A percentile compares a stretch with the other conserved stretches of the same genome.
phyloP scores from a whole-genome alignment of 2,113 vertebrate genomes.

The Triplophysa dalaica region DNA sequence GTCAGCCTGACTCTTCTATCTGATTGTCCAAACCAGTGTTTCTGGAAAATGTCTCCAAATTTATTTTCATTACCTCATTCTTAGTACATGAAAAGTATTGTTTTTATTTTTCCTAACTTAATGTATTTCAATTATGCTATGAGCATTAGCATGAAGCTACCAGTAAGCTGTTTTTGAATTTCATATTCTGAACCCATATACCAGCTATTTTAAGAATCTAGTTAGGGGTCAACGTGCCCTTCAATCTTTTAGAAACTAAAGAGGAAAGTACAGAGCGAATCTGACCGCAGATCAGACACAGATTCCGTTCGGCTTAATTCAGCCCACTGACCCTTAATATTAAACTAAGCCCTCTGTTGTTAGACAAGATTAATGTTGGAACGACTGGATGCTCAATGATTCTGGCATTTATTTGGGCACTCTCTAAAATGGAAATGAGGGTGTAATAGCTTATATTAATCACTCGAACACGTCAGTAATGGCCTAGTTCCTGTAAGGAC shows the following conservation, averaged over 20 bases:
- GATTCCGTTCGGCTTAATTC: neutral
- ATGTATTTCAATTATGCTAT: no score
- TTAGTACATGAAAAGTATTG: no score
- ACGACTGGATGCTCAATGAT: conserved; percentile 37
- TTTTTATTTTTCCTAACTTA: no score
- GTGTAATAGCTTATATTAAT: conserved; percentile 66
- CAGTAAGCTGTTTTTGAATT: no score
- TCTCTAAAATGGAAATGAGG: conserved; percentile 54
- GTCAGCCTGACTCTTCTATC: neutral
- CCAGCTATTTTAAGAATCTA: no score
- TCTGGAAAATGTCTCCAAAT: no score
- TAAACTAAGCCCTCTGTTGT: neutral
- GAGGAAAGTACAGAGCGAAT: no score
- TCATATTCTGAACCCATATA: no score
- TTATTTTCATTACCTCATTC: no score
- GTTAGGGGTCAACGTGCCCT: no score
- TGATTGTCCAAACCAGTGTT: neutral
- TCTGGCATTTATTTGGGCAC: conserved; percentile 54
- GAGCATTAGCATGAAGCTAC: no score
- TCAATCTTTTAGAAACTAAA: no score
- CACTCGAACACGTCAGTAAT: conserved; percentile 53
- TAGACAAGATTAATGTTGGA: conserved; percentile 50
- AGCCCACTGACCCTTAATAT: neutral
- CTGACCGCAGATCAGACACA: neutral
- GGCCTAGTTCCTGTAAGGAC: conserved; percentile 44